Evolutionary conservation across 1,140 invertebrate species (phyloP).

Genomic region (Vanessa atalanta): DNA sequence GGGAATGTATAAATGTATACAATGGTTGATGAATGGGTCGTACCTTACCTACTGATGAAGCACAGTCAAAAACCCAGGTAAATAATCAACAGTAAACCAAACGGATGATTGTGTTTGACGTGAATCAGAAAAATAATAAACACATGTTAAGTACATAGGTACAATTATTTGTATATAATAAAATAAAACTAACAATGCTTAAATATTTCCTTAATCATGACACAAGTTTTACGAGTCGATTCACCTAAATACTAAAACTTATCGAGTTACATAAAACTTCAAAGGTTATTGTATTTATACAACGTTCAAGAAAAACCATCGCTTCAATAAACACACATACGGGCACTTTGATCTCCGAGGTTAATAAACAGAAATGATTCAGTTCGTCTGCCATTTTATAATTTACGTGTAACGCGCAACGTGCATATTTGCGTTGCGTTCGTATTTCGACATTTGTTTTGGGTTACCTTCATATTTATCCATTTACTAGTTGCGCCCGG

Average conservation of each 20-base stretch:
- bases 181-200: neutral
- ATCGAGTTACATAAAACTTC: slow-evolving; percentile 39
- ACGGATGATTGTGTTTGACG: too few species aligned
- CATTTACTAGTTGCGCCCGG: neutral
- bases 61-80: too few species aligned
- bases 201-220: neutral
- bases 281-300: slow-evolving; percentile 25
- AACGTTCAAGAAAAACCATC: slow-evolving; percentile 30
- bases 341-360: slow-evolving; percentile 39
- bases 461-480: neutral
- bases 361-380: slow-evolving; percentile 39
- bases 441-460: neutral
- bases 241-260: slow-evolving; percentile 17
- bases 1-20: too few species aligned
- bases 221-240: neutral
- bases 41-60: too few species aligned
- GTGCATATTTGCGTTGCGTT: neutral
- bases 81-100: too few species aligned
- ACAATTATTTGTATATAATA: too few species aligned
- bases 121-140: too few species aligned
- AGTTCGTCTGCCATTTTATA: slow-evolving; percentile 11
- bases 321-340: slow-evolving; percentile 33
- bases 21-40: too few species aligned
- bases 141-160: too few species aligned
- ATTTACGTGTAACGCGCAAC: neutral